phyloP scores from a whole-genome alignment of 2,113 vertebrate genomes.

The Perccottus glenii region DNA sequence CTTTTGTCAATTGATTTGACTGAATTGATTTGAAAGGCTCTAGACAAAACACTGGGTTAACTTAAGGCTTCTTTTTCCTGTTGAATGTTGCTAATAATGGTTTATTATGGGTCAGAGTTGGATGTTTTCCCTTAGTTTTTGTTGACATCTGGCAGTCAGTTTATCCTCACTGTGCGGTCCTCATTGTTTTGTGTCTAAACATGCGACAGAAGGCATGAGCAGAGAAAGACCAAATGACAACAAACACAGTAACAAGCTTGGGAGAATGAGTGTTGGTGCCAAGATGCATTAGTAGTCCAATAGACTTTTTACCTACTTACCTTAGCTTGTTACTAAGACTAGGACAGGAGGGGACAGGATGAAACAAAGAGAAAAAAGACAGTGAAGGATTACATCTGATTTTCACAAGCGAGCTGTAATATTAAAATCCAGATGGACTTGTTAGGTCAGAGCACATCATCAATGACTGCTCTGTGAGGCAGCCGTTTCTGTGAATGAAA shows the following conservation, averaged over 20 bases:
- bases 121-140: conserved; percentile 21
- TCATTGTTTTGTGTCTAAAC: conserved; percentile 70
- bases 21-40: too few relatives aligned
- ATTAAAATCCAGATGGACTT: conserved; percentile 31
- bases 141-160: conserved; percentile 49
- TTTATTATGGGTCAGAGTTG: conserved; percentile 38
- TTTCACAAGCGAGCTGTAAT: conserved; percentile 29
- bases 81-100: not conserved
- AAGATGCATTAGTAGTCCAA: conserved; percentile 6
- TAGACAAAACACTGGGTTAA: too few relatives aligned
- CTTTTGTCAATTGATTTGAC: too few relatives aligned
- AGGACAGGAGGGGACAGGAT: conserved; percentile 16
- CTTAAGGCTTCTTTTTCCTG: not conserved
- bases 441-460: conserved; percentile 37
- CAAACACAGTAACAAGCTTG: conserved; percentile 46
- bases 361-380: conserved; percentile 12
- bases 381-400: conserved; percentile 22
- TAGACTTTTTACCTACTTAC: conserved; percentile 24
- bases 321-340: not conserved
- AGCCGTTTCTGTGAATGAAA: conserved; percentile 41
- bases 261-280: conserved; percentile 20
- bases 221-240: conserved; percentile 29
- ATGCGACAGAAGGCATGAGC: conserved; percentile 54
- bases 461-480: conserved; percentile 47
- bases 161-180: conserved; percentile 50